Percentiles rank a stretch among this genome's conserved stretches.
phyloP scores from a whole-genome alignment of 2,888 invertebrate genomes.

The Orthosia gracilis region DNA sequence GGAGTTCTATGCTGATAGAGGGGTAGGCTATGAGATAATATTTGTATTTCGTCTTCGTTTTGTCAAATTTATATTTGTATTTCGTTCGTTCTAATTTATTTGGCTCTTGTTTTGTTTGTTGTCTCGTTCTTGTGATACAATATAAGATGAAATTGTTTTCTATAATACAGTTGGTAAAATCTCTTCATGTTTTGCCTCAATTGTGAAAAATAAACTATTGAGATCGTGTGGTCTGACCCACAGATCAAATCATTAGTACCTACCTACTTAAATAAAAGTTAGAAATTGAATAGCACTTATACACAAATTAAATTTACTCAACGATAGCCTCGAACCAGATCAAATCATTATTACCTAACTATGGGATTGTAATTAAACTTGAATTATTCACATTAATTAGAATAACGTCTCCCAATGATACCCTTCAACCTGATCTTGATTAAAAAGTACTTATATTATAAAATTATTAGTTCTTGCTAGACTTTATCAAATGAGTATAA shows the following conservation, averaged over 20 bases:
- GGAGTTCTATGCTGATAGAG: conserved; percentile 65
- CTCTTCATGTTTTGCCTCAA: conserved; percentile 21
- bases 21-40: conserved; percentile 45
- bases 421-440: conserved; percentile 15
- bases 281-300: not conserved
- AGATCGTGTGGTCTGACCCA: not conserved
- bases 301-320: not conserved
- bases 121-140: conserved; percentile 13
- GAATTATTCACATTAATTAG: not conserved
- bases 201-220: conserved; percentile 5
- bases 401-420: not conserved
- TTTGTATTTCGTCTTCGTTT: conserved; percentile 42
- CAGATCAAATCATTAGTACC: not conserved
- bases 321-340: conserved; percentile 17
- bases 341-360: not conserved
- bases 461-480: not conserved
- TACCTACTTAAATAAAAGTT: not conserved
- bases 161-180: not conserved
- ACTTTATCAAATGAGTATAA: not conserved
- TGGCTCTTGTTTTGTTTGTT: conserved; percentile 28
- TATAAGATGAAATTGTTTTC: conserved; percentile 9
- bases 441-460: not conserved
- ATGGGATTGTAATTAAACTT: not conserved
- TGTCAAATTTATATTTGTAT: conserved; percentile 21
- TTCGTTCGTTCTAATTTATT: conserved; percentile 39